A percentile compares a stretch with the other conserved stretches of the same genome.
These are phyloP conservation scores for Callosobruchus maculatus DNA, from an alignment of 2,888 invertebrate genomes.

Conservation along the genomic window DNA sequence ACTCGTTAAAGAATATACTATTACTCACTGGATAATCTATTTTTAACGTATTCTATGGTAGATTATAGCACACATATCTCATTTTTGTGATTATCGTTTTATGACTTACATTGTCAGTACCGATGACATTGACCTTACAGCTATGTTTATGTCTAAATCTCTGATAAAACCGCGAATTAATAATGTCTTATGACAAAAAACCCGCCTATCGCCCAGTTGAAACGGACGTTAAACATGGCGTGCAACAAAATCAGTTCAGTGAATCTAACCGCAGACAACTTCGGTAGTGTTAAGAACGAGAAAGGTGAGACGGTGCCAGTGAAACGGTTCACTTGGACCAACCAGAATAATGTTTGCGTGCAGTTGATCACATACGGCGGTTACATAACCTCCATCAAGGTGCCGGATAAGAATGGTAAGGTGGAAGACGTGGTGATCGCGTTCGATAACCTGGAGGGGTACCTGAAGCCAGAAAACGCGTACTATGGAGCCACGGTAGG, in stretches of 20 bases:
- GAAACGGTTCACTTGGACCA: slow-evolving; percentile 10
- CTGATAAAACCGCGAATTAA: background rate
- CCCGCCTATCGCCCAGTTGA: background rate
- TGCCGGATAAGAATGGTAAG: slow-evolving; percentile 56
- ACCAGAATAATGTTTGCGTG: slow-evolving; percentile 38
- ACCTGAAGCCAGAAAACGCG: slow-evolving; percentile 19
- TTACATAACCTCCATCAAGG: slow-evolving; percentile 70
- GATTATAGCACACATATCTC: too few species aligned
- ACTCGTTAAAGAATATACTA: too few species aligned
- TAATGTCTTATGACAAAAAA: background rate
- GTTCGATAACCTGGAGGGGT: slow-evolving; percentile 23
- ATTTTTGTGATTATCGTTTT: background rate
- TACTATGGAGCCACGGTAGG: slow-evolving; percentile 27
- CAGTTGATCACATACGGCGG: slow-evolving; percentile 80
- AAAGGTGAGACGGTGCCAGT: slow-evolving; percentile 41
- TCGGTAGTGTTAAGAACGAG: slow-evolving; percentile 33
- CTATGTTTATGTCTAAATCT: background rate
- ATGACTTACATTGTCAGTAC: background rate
- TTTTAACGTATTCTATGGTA: too few species aligned
- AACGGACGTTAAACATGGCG: background rate
- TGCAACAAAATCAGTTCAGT: slow-evolving; percentile 1
- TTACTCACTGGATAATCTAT: too few species aligned
- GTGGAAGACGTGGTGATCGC: slow-evolving; percentile 25
- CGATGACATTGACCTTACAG: background rate
- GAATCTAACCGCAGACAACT: slow-evolving; percentile 30